phyloP scores from a whole-genome alignment of 1,140 invertebrate species.

The Leptinotarsa texana region DNA sequence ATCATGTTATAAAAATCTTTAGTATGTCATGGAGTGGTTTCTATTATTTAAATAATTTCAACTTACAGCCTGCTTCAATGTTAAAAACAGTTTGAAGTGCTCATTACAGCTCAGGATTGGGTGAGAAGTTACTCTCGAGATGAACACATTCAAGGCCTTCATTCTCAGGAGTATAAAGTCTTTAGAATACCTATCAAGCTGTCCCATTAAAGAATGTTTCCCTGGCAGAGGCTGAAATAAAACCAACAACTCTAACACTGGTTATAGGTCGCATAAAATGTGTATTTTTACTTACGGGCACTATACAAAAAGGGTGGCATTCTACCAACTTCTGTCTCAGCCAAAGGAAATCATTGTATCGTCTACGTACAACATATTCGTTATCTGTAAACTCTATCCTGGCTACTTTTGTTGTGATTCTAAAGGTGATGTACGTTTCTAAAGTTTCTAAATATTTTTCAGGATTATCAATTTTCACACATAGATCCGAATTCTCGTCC shows the following conservation, averaged over 20 bases:
- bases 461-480: constrained; percentile 75
- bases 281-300: constrained; percentile 63
- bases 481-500: constrained; percentile 64
- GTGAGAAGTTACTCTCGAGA: constrained; percentile 63
- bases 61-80: constrained; percentile 67
- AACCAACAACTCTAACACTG: background rate
- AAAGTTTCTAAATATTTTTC: constrained; percentile 76
- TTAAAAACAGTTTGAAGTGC: constrained; percentile 71
- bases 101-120: constrained; percentile 74
- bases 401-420: constrained; percentile 70
- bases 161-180: constrained; percentile 74
- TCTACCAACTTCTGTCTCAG: constrained; percentile 69
- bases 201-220: constrained; percentile 72
- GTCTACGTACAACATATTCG: constrained; percentile 70
- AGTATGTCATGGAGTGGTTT: background rate
- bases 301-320: constrained; percentile 68
- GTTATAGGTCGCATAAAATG: background rate
- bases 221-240: constrained; percentile 70
- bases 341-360: constrained; percentile 81
- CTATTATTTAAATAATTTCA: background rate
- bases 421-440: constrained; percentile 76
- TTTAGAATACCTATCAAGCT: constrained; percentile 75
- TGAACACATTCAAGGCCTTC: constrained; percentile 72
- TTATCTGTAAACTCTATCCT: constrained; percentile 68
- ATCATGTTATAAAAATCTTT: no score